A percentile compares a stretch with the other conserved stretches of the same genome.
Conservation (phyloP, 1,140 invertebrate genomes). For the Drosophila albomicans region DNA sequence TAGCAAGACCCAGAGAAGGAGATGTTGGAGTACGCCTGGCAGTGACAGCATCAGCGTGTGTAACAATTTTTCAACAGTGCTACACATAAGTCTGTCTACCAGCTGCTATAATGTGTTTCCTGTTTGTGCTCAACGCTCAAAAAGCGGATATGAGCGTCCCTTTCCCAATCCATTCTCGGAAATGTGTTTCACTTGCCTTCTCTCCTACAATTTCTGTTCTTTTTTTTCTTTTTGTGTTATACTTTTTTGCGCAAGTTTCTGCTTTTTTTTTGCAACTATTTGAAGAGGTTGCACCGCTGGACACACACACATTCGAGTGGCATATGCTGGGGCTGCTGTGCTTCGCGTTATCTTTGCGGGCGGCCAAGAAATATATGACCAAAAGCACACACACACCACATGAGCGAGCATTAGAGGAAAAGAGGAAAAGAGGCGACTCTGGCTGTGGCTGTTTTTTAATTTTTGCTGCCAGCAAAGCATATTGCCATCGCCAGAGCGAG, state of each 20-base stretch:
- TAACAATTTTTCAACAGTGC: constrained; percentile 83
- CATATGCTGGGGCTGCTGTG: constrained; percentile 44
- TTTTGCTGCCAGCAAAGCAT: constrained; percentile 71
- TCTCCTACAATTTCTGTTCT: constrained; percentile 11
- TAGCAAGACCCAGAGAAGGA: constrained; percentile 45
- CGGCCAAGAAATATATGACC: constrained; percentile 73
- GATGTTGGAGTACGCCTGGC: constrained; percentile 56
- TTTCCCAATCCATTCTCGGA: constrained; percentile 19
- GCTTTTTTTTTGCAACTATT: constrained; percentile 37
- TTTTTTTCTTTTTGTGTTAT: constrained; percentile 1
- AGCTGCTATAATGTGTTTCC: constrained; percentile 82
- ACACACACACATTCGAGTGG: constrained; percentile 39
- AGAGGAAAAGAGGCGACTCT: constrained; percentile 8
- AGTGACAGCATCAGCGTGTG: constrained; percentile 70
- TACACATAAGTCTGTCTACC: constrained; percentile 82
- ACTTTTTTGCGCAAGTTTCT: constrained; percentile 5
- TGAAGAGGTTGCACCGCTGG: constrained; percentile 71
- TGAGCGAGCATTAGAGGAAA: constrained; percentile 64
- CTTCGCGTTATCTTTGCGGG: constrained; percentile 70
- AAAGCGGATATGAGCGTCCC: constrained; percentile 75
- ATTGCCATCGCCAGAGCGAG: constrained; percentile 51
- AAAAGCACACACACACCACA: constrained; percentile 39
- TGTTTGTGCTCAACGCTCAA: constrained; percentile 79
- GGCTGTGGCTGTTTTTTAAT: constrained; percentile 62
- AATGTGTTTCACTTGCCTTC: constrained; percentile 43